Conservation (phyloP, 1,140 invertebrate species). For the Popillia japonica region DNA sequence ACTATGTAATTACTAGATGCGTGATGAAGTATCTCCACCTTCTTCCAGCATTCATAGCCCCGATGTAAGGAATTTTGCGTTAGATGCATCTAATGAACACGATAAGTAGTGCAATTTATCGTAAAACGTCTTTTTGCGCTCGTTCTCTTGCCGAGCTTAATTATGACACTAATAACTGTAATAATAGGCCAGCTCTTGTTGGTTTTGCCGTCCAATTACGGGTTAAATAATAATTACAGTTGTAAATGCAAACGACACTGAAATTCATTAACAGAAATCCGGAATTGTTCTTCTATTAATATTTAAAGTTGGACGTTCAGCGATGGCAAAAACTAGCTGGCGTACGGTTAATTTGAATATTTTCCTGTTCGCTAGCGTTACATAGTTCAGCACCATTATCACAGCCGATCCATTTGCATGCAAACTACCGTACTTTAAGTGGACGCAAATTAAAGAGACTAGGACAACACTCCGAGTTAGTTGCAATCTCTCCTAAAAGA, state of each 20-base stretch:
- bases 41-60: no score
- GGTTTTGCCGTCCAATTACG: conserved; percentile 24
- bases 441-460: conserved; percentile 27
- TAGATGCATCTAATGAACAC: not conserved
- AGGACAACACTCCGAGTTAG: not conserved
- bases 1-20: no score
- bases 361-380: not conserved
- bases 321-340: conserved; percentile 2
- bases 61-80: not conserved
- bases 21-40: no score
- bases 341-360: conserved; percentile 30
- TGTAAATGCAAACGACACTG: conserved; percentile 22
- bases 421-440: conserved; percentile 16
- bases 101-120: not conserved
- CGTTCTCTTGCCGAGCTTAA: not conserved
- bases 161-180: conserved; percentile 28
- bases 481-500: not conserved
- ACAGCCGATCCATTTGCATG: conserved; percentile 20
- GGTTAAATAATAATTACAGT: conserved; percentile 26
- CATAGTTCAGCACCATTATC: conserved; percentile 9
- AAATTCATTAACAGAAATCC: conserved; percentile 34
- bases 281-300: conserved; percentile 25
- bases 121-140: not conserved
- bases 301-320: not conserved
- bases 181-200: conserved; percentile 25